These are phyloP conservation scores for Apodemia mormo DNA, from an alignment of 2,888 invertebrate genomes.

Conservation along the genomic window DNA sequence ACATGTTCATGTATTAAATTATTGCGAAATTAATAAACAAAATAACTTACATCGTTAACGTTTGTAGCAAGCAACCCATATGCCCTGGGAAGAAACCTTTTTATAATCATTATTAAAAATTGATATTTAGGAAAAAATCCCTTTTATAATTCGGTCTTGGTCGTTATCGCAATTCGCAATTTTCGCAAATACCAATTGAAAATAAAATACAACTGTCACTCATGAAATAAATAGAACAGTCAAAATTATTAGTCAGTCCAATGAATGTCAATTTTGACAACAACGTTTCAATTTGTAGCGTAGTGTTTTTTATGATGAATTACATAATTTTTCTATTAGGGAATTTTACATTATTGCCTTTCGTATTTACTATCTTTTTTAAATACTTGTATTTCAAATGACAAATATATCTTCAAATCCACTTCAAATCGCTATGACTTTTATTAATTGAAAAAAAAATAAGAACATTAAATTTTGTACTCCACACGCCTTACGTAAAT, in stretches of 20 bases:
- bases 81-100: constrained; percentile 50
- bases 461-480: background rate
- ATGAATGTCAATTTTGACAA: background rate
- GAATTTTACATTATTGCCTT: background rate
- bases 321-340: background rate
- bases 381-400: no score
- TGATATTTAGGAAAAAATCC: constrained; percentile 24
- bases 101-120: constrained; percentile 49
- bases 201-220: background rate
- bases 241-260: no score
- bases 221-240: background rate
- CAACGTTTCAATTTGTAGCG: background rate
- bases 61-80: constrained; percentile 46
- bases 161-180: background rate
- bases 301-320: background rate
- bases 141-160: background rate
- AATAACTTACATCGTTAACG: constrained; percentile 49
- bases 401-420: no score
- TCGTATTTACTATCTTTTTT: background rate
- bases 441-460: background rate
- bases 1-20: background rate
- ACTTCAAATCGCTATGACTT: no score
- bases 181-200: background rate
- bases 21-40: background rate
- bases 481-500: background rate